Base-by-base conservation (phyloP, 2,888 invertebrate species). In the Apodemia hepburni region DNA sequence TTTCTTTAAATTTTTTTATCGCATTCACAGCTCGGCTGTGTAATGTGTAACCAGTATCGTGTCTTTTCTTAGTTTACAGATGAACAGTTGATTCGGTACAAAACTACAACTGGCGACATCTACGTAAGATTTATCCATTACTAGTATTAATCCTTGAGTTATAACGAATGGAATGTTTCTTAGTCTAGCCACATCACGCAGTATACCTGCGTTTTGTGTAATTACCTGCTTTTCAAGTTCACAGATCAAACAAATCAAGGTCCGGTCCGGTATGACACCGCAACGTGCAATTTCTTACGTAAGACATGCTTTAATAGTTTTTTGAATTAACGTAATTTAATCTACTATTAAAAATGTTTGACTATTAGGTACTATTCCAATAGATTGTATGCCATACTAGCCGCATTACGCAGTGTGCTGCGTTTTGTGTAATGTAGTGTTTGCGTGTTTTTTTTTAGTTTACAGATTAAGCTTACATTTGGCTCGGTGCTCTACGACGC, bases 401-500 rank as follows among this genome's bases (percentile, higher is more conserved):
- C 15, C 54, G 15, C 57, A 57, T 57, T 27, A 57, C 57, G 57
- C 57, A 8, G n/a, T 8, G 17, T 6, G n/a, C 57, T 29, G 57
- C 57, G 57, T 57, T 27, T 27, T 57, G 57, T 57, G 27, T 57
- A 57, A 57, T 57, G 57, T 57, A 57, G 54, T 54, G 54, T 54
- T 54, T 54, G 54, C 54, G 54, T 54, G 54, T 54, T 54, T 27
- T 27, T 54, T 54, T 54, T 54, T 54, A 54, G 54, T 54, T 54
- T 54, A 54, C 54, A 54, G 54, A 54, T 54, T 27, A 18, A 27
- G 22, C 54, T 29, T 57, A 29, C 15, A 22, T 47, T 57, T 57
- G 54, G 57, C 57, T 57, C 57, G 57, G 57, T 57, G 57, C 57
- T 57, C 57, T 57, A 29, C 57, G n/a, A 29, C n/a, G n/a, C 57